A percentile compares a stretch with the other conserved stretches of the same genome.
Evolutionary conservation across 1,140 invertebrate genomes (phyloP).

Genomic region (Arion vulgaris): DNA sequence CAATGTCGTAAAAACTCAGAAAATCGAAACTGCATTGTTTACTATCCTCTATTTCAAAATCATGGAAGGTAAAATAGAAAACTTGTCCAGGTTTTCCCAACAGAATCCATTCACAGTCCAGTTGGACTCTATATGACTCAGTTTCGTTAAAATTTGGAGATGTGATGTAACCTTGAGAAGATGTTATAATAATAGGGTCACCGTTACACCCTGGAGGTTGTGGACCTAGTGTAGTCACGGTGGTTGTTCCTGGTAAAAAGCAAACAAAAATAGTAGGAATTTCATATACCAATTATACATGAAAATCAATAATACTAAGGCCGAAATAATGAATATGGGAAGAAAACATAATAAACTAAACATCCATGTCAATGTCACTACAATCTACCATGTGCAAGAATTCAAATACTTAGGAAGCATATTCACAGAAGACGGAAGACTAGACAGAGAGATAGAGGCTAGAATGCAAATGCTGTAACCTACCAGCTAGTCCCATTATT

Average conservation of each 20-base stretch:
- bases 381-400: too few relatives aligned
- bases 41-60: conserved; percentile 16
- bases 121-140: neutral
- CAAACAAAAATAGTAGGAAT: neutral
- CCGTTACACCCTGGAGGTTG: conserved; percentile 18
- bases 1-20: neutral
- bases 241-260: neutral
- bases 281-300: too few relatives aligned
- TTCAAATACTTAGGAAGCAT: too few relatives aligned
- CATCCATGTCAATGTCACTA: too few relatives aligned
- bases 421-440: too few relatives aligned
- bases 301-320: too few relatives aligned
- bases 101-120: conserved; percentile 29
- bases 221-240: conserved; percentile 9
- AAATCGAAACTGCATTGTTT: neutral
- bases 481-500: too few relatives aligned
- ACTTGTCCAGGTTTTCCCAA: conserved; percentile 2
- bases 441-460: too few relatives aligned
- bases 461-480: too few relatives aligned
- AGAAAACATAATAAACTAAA: too few relatives aligned
- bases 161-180: neutral
- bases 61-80: conserved; percentile 8
- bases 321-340: too few relatives aligned
- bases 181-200: neutral
- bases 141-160: neutral